Evolutionary conservation across 2,888 invertebrate genomes (phyloP).

Genomic region (Patella ulyssiponensis): DNA sequence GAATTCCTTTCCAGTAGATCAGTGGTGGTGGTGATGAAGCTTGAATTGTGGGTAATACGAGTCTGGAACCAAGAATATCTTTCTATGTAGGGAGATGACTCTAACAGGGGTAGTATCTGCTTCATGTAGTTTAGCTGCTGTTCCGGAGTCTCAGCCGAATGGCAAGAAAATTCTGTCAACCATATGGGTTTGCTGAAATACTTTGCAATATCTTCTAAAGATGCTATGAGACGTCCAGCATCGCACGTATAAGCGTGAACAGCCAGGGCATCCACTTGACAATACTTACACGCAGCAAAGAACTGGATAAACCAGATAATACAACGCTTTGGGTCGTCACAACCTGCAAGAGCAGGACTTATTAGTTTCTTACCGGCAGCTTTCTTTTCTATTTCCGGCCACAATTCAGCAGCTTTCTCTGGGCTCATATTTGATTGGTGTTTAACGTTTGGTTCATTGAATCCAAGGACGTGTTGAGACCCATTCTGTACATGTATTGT

Average conservation of each 20-base stretch:
- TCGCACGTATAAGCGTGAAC: slow-evolving; percentile 48
- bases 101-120: slow-evolving; percentile 38
- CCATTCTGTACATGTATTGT: slow-evolving; percentile 23
- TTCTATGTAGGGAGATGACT: slow-evolving; percentile 38
- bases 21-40: slow-evolving; percentile 18
- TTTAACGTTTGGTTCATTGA: slow-evolving; percentile 51
- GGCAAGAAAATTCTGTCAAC: slow-evolving; percentile 48
- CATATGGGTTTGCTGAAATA: slow-evolving; percentile 43
- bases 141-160: slow-evolving; percentile 30
- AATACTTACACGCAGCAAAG: slow-evolving; percentile 44
- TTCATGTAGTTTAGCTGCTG: slow-evolving; percentile 41
- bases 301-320: slow-evolving; percentile 48
- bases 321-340: slow-evolving; percentile 23
- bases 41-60: slow-evolving; percentile 24
- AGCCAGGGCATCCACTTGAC: slow-evolving; percentile 49
- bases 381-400: slow-evolving; percentile 43
- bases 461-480: slow-evolving; percentile 42
- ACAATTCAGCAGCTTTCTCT: slow-evolving; percentile 41
- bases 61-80: slow-evolving; percentile 42
- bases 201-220: slow-evolving; percentile 36
- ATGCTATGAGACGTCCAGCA: slow-evolving; percentile 22
- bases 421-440: slow-evolving; percentile 46
- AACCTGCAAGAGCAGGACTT: slow-evolving; percentile 46
- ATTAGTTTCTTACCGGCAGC: slow-evolving; percentile 39
- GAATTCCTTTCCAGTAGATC: slow-evolving; percentile 33